Percentiles rank a stretch among this genome's conserved stretches.
Conservation (phyloP, 2,797 vertebrate species). For the Neostethus bicornis region DNA sequence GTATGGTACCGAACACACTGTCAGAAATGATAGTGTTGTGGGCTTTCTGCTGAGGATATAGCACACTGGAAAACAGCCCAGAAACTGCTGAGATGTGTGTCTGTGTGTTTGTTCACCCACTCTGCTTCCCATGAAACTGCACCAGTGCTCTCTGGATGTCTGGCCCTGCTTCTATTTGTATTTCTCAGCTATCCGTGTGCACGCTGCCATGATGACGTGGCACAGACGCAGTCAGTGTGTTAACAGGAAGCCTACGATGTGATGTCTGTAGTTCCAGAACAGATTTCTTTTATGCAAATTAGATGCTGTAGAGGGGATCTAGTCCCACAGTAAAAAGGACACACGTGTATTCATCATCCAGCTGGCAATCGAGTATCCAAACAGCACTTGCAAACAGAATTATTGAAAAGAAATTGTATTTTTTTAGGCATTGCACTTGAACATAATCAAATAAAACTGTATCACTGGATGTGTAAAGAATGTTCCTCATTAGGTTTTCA, state of each 20-base stretch:
- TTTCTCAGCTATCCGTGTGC: conserved; percentile 43
- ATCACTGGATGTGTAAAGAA: conserved; percentile 7
- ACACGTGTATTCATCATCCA: conserved; percentile 6
- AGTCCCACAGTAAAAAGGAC: conserved; percentile 15
- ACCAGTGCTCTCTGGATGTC: conserved; percentile 47
- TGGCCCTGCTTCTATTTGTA: conserved; percentile 37
- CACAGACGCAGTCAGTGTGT: too few species aligned
- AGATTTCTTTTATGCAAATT: conserved; percentile 69
- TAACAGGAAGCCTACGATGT: conserved; percentile 39
- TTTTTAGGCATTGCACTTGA: conserved; percentile 20
- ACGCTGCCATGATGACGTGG: conserved; percentile 56
- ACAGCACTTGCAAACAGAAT: neutral
- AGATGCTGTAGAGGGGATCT: conserved; percentile 26
- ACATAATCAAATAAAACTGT: neutral
- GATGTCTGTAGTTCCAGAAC: conserved; percentile 47
- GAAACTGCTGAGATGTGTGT: conserved; percentile 63
- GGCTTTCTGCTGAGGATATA: conserved; percentile 58
- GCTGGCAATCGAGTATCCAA: neutral
- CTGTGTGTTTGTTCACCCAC: conserved; percentile 17
- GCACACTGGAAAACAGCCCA: conserved; percentile 66
- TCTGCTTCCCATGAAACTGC: conserved; percentile 40
- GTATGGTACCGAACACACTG: conserved; percentile 49
- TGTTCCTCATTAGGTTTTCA: neutral
- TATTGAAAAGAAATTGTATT: neutral
- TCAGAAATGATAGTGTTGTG: conserved; percentile 65